These are phyloP conservation scores for Leptodactylus fuscus DNA, from an alignment of 2,113 vertebrate genomes.

Conservation along the genomic window DNA sequence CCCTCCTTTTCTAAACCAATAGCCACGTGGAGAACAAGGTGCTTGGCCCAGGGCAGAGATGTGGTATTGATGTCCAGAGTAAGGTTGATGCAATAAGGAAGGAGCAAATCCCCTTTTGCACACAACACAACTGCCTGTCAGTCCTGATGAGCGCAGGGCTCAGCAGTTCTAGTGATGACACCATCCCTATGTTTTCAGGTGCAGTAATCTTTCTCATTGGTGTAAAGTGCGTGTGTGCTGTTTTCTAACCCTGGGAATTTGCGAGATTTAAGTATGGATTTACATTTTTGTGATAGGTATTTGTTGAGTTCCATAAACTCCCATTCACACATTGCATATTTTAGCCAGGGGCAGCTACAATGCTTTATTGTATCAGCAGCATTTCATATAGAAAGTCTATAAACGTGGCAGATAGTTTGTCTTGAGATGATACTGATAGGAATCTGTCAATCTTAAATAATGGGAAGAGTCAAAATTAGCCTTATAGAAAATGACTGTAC, in stretches of 20 bases:
- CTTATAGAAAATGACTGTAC: too few relatives aligned
- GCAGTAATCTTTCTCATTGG: background rate
- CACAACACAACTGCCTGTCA: background rate
- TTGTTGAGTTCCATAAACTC: background rate
- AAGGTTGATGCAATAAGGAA: slow-evolving; percentile 34
- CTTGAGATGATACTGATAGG: too few relatives aligned
- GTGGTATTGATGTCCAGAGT: background rate
- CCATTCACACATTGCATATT: background rate
- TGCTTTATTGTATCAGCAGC: background rate
- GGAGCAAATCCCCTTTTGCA: background rate
- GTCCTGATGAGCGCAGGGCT: background rate
- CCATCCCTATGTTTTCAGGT: background rate
- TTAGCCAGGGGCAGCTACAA: background rate
- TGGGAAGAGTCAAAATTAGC: too few relatives aligned
- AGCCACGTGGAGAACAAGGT: slow-evolving; percentile 54
- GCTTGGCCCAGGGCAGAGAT: background rate
- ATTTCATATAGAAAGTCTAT: background rate
- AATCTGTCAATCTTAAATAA: too few relatives aligned
- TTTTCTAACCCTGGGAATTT: background rate
- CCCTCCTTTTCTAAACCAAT: slow-evolving; percentile 43
- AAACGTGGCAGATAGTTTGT: background rate
- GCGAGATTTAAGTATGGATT: background rate
- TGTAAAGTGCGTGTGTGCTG: background rate
- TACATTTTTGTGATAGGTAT: background rate
- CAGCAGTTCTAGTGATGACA: background rate